These are phyloP conservation scores for Meriones unguiculatus DNA, from an alignment of 2,113 vertebrate species.

Conservation along the genomic window DNA sequence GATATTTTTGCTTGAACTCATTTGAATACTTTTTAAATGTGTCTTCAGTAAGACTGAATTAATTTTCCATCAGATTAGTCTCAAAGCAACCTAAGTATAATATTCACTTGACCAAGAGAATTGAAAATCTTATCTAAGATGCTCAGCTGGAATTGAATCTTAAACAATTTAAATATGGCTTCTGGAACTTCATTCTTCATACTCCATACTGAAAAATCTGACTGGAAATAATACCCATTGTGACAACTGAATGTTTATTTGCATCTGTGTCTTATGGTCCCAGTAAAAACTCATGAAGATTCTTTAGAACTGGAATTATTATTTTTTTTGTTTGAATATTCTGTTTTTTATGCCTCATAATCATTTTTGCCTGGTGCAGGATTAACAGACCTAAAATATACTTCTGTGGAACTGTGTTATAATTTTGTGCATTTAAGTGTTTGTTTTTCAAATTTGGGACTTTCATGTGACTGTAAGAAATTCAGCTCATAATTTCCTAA, in stretches of 20 bases:
- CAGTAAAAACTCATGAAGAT: neutral
- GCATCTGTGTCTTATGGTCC: neutral
- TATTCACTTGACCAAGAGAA: neutral
- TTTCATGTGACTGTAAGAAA: neutral
- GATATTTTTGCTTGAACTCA: neutral
- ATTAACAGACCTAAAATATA: neutral
- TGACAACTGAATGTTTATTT: neutral
- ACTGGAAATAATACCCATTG: neutral
- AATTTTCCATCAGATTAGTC: neutral
- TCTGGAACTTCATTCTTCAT: neutral
- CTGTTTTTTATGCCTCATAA: neutral
- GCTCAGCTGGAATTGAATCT: neutral
- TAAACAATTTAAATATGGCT: neutral
- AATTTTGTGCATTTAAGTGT: neutral
- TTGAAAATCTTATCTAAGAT: neutral
- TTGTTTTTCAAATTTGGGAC: neutral
- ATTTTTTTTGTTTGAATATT: neutral
- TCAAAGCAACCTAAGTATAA: neutral
- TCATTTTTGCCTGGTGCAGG: neutral
- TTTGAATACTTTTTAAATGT: slow-evolving; percentile 9
- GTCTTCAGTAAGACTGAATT: neutral
- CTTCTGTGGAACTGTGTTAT: neutral
- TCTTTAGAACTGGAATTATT: neutral
- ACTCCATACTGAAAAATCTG: neutral
- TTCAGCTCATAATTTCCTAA: neutral